Evolutionary conservation across 2,797 vertebrate genomes (phyloP).

Genomic region (Masticophis lateralis): DNA sequence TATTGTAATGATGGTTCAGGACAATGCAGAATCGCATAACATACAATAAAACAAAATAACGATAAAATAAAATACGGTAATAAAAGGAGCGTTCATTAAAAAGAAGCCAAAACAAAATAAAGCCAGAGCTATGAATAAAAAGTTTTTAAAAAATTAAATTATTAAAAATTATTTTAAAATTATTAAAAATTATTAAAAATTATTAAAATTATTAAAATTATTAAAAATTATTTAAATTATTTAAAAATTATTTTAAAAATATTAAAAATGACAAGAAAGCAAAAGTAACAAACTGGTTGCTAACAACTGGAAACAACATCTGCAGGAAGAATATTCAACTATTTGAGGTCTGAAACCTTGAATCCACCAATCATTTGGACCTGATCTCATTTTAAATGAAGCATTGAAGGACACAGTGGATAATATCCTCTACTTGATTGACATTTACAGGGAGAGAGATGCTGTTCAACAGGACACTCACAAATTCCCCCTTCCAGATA

Average conservation of each 20-base stretch:
- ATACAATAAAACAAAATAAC: not conserved
- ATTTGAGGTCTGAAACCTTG: not conserved
- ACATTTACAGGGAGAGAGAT: not conserved
- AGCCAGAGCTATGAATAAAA: not conserved
- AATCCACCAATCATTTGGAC: not conserved
- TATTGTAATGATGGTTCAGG: not conserved
- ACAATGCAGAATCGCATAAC: not conserved
- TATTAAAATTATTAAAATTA: too few relatives aligned
- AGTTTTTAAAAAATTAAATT: not conserved
- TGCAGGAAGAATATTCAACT: not conserved
- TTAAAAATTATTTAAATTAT: too few relatives aligned
- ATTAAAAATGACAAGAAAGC: not conserved
- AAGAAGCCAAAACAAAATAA: not conserved
- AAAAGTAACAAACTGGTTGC: not conserved
- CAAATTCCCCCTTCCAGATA: not conserved
- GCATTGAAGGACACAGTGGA: not conserved
- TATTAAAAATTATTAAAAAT: too few relatives aligned
- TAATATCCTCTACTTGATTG: not conserved
- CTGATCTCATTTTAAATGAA: not conserved
- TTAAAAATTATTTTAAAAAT: too few relatives aligned
- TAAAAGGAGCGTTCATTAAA: not conserved
- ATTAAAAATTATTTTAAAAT: too few relatives aligned
- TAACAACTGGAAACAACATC: not conserved
- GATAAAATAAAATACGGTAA: not conserved
- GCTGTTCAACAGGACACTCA: not conserved